Conservation (phyloP, 1,140 invertebrate genomes). For the Macrosteles quadrilineatus region DNA sequence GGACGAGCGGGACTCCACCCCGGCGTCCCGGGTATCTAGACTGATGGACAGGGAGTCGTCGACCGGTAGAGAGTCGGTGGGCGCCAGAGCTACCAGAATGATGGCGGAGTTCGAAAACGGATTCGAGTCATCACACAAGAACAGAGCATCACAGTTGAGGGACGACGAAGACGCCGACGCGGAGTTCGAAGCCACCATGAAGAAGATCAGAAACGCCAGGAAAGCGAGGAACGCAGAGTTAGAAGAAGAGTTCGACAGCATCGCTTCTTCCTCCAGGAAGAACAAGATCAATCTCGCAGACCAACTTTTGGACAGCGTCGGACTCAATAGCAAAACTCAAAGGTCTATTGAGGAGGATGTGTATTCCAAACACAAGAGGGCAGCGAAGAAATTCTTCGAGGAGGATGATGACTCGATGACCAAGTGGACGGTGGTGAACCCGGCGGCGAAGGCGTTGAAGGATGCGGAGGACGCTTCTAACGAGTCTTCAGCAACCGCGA, state of each 20-base stretch:
- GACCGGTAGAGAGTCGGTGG: not conserved
- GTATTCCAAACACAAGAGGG: constrained; percentile 21
- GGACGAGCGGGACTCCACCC: constrained; percentile 37
- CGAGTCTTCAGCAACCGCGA: constrained; percentile 45
- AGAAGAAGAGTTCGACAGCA: constrained; percentile 31
- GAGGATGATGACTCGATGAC: constrained; percentile 48
- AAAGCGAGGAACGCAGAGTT: constrained; percentile 23
- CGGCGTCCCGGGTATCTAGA: constrained; percentile 15
- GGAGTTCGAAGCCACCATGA: constrained; percentile 36
- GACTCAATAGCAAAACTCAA: constrained; percentile 51
- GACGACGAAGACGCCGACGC: constrained; percentile 30
- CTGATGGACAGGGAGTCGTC: constrained; percentile 34
- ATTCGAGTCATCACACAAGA: constrained; percentile 35
- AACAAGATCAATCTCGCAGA: constrained; percentile 49
- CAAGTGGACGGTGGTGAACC: constrained; percentile 55
- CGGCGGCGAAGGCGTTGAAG: constrained; percentile 45
- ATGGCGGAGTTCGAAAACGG: constrained; percentile 44
- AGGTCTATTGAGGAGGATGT: constrained; percentile 40
- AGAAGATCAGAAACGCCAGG: constrained; percentile 22
- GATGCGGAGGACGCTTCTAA: constrained; percentile 34
- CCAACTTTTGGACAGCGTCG: constrained; percentile 60
- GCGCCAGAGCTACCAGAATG: constrained; percentile 22
- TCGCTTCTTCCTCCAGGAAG: constrained; percentile 7
- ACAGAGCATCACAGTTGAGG: constrained; percentile 19
- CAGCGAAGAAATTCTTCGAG: constrained; percentile 10